These are phyloP conservation scores for Bombus superbus DNA, from an alignment of 1,140 invertebrate genomes.

Conservation along the genomic window DNA sequence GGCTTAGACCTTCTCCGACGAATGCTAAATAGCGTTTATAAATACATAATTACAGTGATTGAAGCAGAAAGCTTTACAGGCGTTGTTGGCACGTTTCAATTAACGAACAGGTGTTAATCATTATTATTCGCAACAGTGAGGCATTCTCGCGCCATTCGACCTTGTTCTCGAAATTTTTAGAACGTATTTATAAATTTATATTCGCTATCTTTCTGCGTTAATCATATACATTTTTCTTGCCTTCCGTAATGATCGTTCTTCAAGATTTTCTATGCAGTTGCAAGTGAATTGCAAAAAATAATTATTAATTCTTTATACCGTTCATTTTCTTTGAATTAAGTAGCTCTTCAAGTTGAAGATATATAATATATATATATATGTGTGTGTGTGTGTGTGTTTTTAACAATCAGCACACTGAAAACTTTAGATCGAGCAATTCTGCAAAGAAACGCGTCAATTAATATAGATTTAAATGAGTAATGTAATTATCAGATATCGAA, in stretches of 20 bases:
- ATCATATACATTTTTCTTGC: neutral
- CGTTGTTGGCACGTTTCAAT: slow-evolving; percentile 8
- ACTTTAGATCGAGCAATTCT: too few relatives aligned
- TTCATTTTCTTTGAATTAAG: too few relatives aligned
- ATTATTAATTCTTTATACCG: too few relatives aligned
- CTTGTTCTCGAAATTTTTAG: neutral
- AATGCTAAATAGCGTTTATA: slow-evolving; percentile 16
- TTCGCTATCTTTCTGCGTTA: neutral
- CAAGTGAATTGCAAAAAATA: too few relatives aligned
- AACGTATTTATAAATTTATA: neutral
- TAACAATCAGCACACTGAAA: too few relatives aligned
- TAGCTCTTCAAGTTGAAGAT: too few relatives aligned
- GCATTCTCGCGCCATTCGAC: neutral
- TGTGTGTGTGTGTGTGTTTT: too few relatives aligned
- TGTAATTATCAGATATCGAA: neutral
- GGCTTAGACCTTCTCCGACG: slow-evolving; percentile 3
- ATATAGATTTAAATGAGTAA: neutral
- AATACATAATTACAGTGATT: slow-evolving; percentile 18
- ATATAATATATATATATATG: too few relatives aligned
- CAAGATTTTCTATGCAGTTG: too few relatives aligned
- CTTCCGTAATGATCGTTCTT: neutral
- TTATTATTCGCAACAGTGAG: slow-evolving; percentile 1
- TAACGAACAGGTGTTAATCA: slow-evolving; percentile 15
- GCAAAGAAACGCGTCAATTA: neutral
- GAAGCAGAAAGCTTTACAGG: slow-evolving; percentile 4